phyloP scores from a whole-genome alignment of 2,888 invertebrate species.

The Andrena hattorfiana region DNA sequence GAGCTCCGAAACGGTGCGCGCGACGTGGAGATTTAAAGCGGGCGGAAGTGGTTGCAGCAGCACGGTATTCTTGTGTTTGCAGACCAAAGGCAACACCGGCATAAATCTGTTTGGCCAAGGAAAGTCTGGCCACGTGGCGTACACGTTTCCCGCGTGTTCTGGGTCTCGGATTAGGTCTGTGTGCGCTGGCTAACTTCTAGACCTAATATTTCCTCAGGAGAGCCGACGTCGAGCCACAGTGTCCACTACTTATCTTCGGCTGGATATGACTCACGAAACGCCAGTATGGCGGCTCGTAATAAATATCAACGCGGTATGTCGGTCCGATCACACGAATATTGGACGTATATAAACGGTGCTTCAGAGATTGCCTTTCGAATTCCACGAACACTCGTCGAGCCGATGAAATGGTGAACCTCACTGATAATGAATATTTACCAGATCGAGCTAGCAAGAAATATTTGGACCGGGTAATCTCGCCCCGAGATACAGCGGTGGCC shows the following conservation, averaged over 20 bases:
- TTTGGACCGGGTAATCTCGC: constrained; percentile 61
- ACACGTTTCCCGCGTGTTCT: constrained; percentile 58
- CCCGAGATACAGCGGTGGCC: constrained; percentile 33
- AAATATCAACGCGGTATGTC: neutral
- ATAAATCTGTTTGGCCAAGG: constrained; percentile 62
- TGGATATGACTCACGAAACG: neutral
- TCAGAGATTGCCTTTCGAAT: constrained; percentile 31
- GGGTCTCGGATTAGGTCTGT: constrained; percentile 3
- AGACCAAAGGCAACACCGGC: constrained; percentile 60
- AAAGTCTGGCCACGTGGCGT: constrained; percentile 68
- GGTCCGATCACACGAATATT: neutral
- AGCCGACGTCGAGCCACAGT: neutral
- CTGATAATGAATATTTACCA: constrained; percentile 49
- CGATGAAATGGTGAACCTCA: constrained; percentile 26
- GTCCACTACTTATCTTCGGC: constrained; percentile 15
- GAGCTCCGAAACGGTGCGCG: constrained; percentile 1
- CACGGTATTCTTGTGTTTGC: constrained; percentile 57
- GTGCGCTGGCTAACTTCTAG: constrained; percentile 38
- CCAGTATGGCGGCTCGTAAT: neutral
- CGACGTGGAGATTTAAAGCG: constrained; percentile 45
- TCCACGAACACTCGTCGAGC: constrained; percentile 46
- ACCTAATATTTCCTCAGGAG: constrained; percentile 57
- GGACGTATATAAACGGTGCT: neutral
- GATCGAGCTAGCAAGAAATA: constrained; percentile 50
- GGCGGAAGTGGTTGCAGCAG: constrained; percentile 56